A percentile compares a stretch with the other conserved stretches of the same genome.
phyloP scores from a whole-genome alignment of 2,888 invertebrate species.

The Oeneis ivallda region DNA sequence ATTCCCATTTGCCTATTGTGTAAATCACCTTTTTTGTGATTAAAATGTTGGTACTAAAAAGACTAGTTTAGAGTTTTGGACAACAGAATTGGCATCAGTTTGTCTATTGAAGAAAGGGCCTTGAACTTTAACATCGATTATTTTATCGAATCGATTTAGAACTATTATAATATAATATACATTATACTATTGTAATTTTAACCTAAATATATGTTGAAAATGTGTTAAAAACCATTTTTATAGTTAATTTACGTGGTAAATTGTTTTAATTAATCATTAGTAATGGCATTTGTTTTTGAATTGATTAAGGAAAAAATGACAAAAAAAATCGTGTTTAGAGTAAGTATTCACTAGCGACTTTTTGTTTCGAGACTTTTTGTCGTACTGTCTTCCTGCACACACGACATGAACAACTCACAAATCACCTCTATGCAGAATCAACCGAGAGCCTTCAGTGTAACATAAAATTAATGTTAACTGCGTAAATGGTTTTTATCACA shows the following conservation, averaged over 20 bases:
- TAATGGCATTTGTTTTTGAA: background rate
- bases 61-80: too few species aligned
- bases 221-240: slow-evolving; percentile 6
- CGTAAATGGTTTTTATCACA: too few species aligned
- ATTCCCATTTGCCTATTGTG: too few species aligned
- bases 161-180: slow-evolving; percentile 16
- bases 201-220: slow-evolving; percentile 12
- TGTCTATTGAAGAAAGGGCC: background rate
- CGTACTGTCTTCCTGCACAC: background rate
- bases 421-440: too few species aligned
- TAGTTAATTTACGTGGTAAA: background rate
- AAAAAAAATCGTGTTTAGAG: background rate
- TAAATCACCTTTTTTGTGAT: too few species aligned
- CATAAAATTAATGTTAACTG: too few species aligned
- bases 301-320: background rate
- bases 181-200: slow-evolving; percentile 18
- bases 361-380: background rate
- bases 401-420: too few species aligned
- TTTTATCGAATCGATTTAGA: slow-evolving; percentile 9
- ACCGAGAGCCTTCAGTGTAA: too few species aligned
- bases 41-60: too few species aligned
- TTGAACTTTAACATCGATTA: slow-evolving; percentile 3
- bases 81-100: too few species aligned
- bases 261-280: background rate
- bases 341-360: slow-evolving; percentile 6